Conservation (phyloP, 2,113 vertebrate genomes). For the Hemiprocne comata region DNA sequence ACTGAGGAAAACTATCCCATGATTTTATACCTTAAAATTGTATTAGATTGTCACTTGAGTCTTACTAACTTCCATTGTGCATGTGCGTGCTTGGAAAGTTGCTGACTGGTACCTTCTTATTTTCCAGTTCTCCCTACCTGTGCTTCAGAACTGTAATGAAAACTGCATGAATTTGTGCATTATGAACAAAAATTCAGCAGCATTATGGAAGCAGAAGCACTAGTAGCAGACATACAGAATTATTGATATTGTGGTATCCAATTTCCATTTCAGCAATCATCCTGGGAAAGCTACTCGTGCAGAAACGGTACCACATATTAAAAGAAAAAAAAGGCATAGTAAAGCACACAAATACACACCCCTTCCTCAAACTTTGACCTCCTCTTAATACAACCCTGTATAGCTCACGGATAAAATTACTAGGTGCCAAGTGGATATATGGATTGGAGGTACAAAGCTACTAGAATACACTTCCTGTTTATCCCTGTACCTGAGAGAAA, state of each 20-base stretch:
- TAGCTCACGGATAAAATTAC: not conserved
- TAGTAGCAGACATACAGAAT: not conserved
- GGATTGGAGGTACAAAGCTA: not conserved
- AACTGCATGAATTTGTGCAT: not conserved
- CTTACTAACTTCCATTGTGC: not conserved
- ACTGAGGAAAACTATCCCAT: not conserved
- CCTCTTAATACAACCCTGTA: not conserved
- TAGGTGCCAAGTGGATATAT: not conserved
- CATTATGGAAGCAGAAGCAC: not conserved
- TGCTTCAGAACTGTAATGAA: not conserved
- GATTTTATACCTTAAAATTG: not conserved
- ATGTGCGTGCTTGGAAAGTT: not conserved
- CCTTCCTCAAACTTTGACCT: not conserved
- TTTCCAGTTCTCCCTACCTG: not conserved
- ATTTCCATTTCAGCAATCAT: not conserved
- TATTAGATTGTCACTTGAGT: not conserved
- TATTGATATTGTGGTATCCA: not conserved
- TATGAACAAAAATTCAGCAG: not conserved
- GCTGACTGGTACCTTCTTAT: not conserved
- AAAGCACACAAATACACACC: not conserved
- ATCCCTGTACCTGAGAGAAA: not conserved
- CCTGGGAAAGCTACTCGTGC: not conserved
- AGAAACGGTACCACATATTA: not conserved
- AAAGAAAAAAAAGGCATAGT: not conserved
- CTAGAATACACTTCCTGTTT: not conserved